Conservation (phyloP, 2,113 vertebrate species). For the Centrocercus urophasianus region DNA sequence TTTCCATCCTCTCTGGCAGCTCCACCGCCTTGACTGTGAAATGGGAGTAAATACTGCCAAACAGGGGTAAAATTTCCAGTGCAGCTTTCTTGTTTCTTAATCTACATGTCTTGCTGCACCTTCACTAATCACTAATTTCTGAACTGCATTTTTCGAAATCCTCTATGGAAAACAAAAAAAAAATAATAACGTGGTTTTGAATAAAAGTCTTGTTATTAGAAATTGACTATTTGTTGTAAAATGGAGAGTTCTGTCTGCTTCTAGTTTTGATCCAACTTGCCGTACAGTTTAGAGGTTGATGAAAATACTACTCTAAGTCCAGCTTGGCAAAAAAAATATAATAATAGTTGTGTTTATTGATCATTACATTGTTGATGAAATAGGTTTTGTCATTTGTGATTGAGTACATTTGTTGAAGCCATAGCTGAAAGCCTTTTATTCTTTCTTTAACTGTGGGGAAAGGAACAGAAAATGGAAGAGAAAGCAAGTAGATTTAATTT, state of each 20-base stretch:
- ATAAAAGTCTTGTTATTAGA: background rate
- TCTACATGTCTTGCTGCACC: background rate
- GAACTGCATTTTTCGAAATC: background rate
- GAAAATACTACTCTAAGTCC: background rate
- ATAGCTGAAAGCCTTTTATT: background rate
- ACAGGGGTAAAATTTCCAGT: fast-evolving
- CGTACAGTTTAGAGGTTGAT: background rate
- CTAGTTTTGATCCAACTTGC: background rate
- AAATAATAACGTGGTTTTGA: background rate
- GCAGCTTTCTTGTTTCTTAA: background rate
- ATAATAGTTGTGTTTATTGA: background rate
- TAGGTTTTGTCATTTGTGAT: background rate
- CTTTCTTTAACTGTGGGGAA: background rate
- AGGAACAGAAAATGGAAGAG: background rate
- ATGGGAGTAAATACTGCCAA: background rate
- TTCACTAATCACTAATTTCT: background rate
- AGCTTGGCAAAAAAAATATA: background rate
- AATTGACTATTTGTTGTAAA: background rate
- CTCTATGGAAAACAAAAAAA: background rate
- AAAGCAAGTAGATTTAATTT: background rate
- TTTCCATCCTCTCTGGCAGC: conserved; percentile 5
- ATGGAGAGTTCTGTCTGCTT: background rate
- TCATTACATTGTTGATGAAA: background rate
- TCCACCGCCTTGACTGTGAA: background rate
- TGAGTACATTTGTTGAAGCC: background rate